Base-by-base conservation (phyloP, 2,113 vertebrate genomes). In the Mus pahari region DNA sequence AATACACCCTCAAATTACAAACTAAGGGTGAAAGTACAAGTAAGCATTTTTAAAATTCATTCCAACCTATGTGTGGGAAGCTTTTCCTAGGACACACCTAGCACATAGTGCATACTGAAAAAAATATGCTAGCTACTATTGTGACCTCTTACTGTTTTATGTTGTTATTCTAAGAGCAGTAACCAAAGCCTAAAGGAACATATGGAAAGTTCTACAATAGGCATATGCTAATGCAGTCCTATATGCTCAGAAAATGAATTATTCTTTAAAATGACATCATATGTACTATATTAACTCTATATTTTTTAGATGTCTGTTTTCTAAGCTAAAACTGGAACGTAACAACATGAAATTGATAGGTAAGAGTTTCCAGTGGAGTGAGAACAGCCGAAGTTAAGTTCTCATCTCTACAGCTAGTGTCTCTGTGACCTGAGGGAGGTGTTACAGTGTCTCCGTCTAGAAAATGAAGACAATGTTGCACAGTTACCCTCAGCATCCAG, bases 261-360 rank as follows among this genome's bases (percentile, higher is more conserved):
- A 20, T 62, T 82, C 87, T 91, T 92, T 62, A 74, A 95, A 95
- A 95, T 70, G n/a, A 9, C 2, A n/a, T 36, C 78, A 68, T 88
- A 14, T 82, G 8, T 48, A n/a, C n/a, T n/a, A n/a, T n/a, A n/a
- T n/a, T n/a, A n/a, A n/a, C n/a, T n/a, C n/a, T n/a, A n/a, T n/a
- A n/a, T n/a, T 48, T 28, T 68, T 48, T n/a, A 19, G 26, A 48
- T 31, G 58, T 36, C 31, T 26, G 39, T 53, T 92, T 92, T 64
- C n/a, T 42, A 73, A 87, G 12, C 22, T 31, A 81, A 60, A 71
- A 60, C 55, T 71, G 45, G 78, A 93, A 86, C 8, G 75, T 73
- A 70, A 74, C 6, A 36, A 17, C 66, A 42, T 73, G 48, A 94
- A 94, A 64, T 8, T 11, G 53, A 26, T 31, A 31, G 20, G 22